Evolutionary conservation across 2,797 vertebrate species (phyloP).

Genomic region (Novumbra hubbsi): DNA sequence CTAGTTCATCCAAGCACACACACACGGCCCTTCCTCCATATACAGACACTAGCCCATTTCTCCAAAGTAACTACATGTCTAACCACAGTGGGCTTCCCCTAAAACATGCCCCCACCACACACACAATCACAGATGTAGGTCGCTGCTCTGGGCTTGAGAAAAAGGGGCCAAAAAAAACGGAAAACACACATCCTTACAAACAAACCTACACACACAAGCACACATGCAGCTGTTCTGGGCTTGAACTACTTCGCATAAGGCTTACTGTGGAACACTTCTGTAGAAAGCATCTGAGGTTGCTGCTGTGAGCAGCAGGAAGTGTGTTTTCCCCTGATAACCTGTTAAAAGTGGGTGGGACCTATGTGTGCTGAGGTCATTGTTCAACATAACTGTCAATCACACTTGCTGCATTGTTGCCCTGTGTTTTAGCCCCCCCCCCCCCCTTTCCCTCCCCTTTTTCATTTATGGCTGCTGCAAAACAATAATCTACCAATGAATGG

Average conservation of each 20-base stretch:
- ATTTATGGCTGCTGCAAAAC: constrained; percentile 2
- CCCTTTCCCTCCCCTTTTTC: background rate
- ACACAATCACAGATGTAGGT: background rate
- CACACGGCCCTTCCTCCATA: background rate
- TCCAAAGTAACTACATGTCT: no score
- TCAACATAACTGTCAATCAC: background rate
- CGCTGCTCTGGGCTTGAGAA: no score
- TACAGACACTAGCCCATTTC: no score
- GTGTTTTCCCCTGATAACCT: constrained; percentile 56
- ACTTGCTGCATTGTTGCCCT: background rate
- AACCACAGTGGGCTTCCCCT: no score
- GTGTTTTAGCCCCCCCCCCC: background rate
- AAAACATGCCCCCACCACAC: background rate
- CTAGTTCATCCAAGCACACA: background rate
- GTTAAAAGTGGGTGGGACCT: constrained; percentile 39
- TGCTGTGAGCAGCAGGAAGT: constrained; percentile 42
- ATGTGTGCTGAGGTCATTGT: constrained; percentile 22
- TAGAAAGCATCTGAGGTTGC: background rate
- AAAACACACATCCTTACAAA: background rate
- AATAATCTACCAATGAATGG: constrained; percentile 12
- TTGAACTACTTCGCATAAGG: no score
- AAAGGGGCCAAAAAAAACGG: background rate
- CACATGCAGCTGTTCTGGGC: no score
- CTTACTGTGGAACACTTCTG: background rate
- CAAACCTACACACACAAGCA: background rate